These are phyloP conservation scores for Corynorhinus townsendii DNA, from an alignment of 2,113 vertebrate genomes.

Conservation along the genomic window DNA sequence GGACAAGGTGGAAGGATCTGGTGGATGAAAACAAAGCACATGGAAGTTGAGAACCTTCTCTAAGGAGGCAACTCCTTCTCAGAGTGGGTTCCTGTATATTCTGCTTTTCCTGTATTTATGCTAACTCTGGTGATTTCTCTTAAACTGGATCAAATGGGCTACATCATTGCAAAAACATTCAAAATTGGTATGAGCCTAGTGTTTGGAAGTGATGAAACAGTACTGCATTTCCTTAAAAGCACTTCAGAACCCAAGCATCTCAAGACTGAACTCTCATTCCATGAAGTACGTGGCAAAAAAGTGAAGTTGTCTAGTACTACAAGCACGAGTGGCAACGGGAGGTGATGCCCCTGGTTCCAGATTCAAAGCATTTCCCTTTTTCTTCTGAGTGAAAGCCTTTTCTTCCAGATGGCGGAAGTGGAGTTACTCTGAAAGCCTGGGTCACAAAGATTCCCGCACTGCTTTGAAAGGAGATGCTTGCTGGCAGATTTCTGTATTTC, in stretches of 20 bases:
- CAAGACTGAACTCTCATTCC: background rate
- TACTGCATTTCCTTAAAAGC: background rate
- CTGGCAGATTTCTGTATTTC: background rate
- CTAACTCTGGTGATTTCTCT: background rate
- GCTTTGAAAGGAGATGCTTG: background rate
- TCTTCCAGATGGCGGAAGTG: background rate
- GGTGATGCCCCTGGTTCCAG: too few relatives aligned
- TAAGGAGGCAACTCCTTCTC: background rate
- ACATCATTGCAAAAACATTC: background rate
- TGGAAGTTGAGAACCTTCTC: background rate
- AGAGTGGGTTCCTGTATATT: background rate
- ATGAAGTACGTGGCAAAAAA: too few relatives aligned
- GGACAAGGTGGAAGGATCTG: background rate
- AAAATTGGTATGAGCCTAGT: background rate
- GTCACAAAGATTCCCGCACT: background rate
- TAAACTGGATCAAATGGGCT: background rate
- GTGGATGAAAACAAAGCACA: background rate
- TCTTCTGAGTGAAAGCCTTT: background rate
- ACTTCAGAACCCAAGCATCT: background rate
- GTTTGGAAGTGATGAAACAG: background rate
- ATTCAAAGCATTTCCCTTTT: background rate
- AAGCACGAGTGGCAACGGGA: accelerated
- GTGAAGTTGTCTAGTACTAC: background rate
- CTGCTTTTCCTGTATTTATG: background rate
- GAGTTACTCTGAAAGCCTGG: background rate